Percentiles rank a stretch among this genome's conserved stretches.
phyloP scores from a whole-genome alignment of 2,888 invertebrate species.

The Beris chalybata region DNA sequence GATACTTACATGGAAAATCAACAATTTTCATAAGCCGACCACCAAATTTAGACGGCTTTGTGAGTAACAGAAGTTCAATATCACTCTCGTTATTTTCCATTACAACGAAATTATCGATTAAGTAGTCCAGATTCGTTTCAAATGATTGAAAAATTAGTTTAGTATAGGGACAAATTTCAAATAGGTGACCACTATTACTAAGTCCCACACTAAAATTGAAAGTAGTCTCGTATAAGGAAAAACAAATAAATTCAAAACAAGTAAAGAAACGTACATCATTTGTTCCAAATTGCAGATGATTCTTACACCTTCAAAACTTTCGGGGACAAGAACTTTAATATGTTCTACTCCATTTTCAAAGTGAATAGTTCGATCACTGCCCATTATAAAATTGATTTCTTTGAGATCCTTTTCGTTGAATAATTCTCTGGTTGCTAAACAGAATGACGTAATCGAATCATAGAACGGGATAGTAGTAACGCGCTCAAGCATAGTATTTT shows the following conservation, averaged over 20 bases:
- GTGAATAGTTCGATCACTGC: slow-evolving; percentile 41
- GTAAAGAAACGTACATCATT: slow-evolving; percentile 46
- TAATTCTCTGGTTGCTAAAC: slow-evolving; percentile 37
- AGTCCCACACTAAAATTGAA: slow-evolving; percentile 46
- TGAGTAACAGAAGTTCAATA: slow-evolving; percentile 51
- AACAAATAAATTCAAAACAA: not conserved
- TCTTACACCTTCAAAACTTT: slow-evolving; percentile 47
- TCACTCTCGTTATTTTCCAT: slow-evolving; percentile 51
- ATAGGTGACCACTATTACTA: slow-evolving; percentile 48
- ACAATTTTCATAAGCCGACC: slow-evolving; percentile 48
- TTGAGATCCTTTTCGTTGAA: slow-evolving; percentile 22
- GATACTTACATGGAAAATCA: slow-evolving; percentile 51
- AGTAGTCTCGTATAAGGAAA: not conserved
- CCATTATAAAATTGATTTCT: slow-evolving; percentile 42
- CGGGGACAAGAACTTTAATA: slow-evolving; percentile 43
- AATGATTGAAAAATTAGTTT: slow-evolving; percentile 43
- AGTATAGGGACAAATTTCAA: slow-evolving; percentile 52
- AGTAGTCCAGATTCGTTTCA: slow-evolving; percentile 13
- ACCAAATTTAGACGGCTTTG: slow-evolving; percentile 42
- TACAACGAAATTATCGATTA: slow-evolving; percentile 51
- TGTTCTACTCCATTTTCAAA: slow-evolving; percentile 43
- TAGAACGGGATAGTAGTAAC: slow-evolving; percentile 42
- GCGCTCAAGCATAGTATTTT: slow-evolving; percentile 42
- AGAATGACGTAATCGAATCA: slow-evolving; percentile 41
- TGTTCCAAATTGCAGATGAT: slow-evolving; percentile 49